These are phyloP conservation scores for Carassius gibelio DNA, from an alignment of 2,113 vertebrate species.

Conservation along the genomic window DNA sequence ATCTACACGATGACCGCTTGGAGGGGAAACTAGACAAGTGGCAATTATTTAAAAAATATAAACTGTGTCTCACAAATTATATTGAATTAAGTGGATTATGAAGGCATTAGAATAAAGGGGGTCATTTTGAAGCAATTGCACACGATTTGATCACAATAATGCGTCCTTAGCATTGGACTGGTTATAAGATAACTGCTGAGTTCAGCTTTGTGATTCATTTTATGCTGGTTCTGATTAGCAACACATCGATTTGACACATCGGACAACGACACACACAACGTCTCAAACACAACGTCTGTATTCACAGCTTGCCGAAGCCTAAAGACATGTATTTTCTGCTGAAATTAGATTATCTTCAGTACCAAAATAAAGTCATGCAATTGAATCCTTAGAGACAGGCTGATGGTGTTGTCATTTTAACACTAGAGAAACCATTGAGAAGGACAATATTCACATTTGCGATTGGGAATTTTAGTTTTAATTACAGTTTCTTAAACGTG, in stretches of 20 bases:
- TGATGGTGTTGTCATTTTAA: not conserved
- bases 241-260: not conserved
- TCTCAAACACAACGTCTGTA: constrained; percentile 32
- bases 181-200: constrained; percentile 31
- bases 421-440: not conserved
- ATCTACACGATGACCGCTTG: constrained; percentile 4
- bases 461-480: not conserved
- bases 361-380: constrained; percentile 36
- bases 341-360: constrained; percentile 41
- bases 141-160: not conserved
- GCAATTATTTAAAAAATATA: constrained; percentile 19
- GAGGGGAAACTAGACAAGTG: constrained; percentile 4
- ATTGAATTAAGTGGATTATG: constrained; percentile 5
- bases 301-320: constrained; percentile 33
- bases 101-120: not conserved
- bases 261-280: constrained; percentile 7
- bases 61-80: not conserved
- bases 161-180: not conserved
- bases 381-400: constrained; percentile 19
- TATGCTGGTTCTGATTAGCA: not conserved
- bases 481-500: not conserved
- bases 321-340: constrained; percentile 36
- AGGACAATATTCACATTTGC: not conserved
- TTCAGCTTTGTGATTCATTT: constrained; percentile 10
- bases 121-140: not conserved